Percentiles rank a stretch among this genome's conserved stretches.
These are phyloP conservation scores for Pandion haliaetus DNA, from an alignment of 2,113 vertebrate species.

Conservation along the genomic window DNA sequence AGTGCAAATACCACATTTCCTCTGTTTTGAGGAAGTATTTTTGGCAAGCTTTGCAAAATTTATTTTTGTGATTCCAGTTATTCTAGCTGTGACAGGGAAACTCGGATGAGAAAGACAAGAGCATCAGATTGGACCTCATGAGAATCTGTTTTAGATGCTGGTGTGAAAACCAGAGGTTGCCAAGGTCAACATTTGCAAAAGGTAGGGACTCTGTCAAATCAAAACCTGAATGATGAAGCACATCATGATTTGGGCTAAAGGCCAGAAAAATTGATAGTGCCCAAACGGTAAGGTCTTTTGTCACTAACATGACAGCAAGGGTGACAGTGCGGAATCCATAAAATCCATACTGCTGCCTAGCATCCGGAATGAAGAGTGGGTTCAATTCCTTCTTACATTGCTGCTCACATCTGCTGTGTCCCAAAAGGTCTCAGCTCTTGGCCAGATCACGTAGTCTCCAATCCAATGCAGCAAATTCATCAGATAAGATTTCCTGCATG, in stretches of 20 bases:
- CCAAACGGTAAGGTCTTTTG: background rate
- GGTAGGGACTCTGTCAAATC: background rate
- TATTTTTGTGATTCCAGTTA: background rate
- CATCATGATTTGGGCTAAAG: background rate
- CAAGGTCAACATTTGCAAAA: background rate
- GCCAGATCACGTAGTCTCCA: background rate
- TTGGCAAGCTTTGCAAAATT: background rate
- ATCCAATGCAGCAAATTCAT: background rate
- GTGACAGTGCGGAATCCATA: background rate
- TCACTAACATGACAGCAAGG: background rate
- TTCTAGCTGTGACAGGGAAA: background rate
- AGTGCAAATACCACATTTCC: background rate
- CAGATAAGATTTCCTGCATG: background rate
- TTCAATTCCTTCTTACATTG: background rate
- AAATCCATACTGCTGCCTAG: background rate
- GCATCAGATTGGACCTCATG: background rate
- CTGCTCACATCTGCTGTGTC: background rate
- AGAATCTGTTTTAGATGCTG: background rate
- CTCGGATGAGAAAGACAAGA: background rate
- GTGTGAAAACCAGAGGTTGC: background rate
- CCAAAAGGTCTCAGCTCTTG: background rate
- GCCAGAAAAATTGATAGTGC: background rate
- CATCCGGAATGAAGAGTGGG: background rate
- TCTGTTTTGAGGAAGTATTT: constrained; percentile 1
- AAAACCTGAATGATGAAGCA: background rate